These are phyloP conservation scores for Zosterops lateralis DNA, from an alignment of 2,113 vertebrate species.

Conservation along the genomic window DNA sequence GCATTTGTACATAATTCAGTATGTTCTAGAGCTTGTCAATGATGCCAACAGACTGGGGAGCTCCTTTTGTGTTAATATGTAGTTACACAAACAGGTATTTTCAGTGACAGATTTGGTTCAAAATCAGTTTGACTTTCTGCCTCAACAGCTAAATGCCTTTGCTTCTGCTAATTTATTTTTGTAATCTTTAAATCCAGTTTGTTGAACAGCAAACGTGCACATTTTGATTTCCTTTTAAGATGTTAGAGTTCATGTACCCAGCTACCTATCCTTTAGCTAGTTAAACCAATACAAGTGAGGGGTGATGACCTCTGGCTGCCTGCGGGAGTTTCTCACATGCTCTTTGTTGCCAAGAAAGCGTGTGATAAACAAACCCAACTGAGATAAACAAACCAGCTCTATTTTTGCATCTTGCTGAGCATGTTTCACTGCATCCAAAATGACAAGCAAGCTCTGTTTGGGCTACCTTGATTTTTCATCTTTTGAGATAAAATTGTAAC, in stretches of 20 bases:
- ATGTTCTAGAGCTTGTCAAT: neutral
- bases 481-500: slow-evolving; percentile 63
- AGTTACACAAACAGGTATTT: neutral
- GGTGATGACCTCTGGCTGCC: neutral
- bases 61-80: neutral
- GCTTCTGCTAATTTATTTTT: neutral
- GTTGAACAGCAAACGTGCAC: neutral
- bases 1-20: neutral
- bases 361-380: neutral
- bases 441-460: neutral
- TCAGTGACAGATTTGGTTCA: neutral
- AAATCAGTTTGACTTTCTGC: neutral
- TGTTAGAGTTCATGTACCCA: neutral
- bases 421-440: neutral
- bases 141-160: neutral
- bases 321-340: neutral
- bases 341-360: slow-evolving; percentile 25
- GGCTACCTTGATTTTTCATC: neutral
- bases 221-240: neutral
- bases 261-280: neutral
- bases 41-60: neutral
- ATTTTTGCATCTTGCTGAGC: neutral
- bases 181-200: neutral
- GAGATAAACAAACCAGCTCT: slow-evolving; percentile 25
- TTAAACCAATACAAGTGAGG: neutral